Evolutionary conservation across 2,888 invertebrate genomes (phyloP), one percentile per base, ranked within the genome.

Genomic region (Drosophila antonietae): DNA sequence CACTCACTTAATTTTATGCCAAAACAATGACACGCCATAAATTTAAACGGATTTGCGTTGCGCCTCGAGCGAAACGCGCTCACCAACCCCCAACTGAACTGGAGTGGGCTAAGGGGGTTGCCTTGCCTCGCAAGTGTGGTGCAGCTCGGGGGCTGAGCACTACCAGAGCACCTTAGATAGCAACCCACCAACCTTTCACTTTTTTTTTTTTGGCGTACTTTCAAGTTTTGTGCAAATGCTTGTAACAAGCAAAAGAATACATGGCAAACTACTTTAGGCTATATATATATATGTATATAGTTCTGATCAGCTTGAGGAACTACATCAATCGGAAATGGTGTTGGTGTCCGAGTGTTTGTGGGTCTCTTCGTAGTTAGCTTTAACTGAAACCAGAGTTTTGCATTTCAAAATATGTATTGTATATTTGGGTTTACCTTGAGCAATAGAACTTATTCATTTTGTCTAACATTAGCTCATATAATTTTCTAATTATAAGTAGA

Each of bases 1-100:
- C 75, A 85, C 90, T 88, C 87, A 89, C 88, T 89, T 85, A 89
- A 89, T 88, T 88, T 86, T 79, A 89, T 89, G 84, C 84, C 86
- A 90, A 86, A 86, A 89, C 86, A 86, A 86, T 86, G 86, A 86
- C 88, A 86, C 88, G 81, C 84, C 90, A 86, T 86, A 89, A 86
- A 86, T 86, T 86, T 89, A 77, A 89, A 86, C 90, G 90, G 86
- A 86, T 86, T 86, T 86, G 81, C 72, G 72, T 70, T 85, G 73
- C 73, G 88, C 88, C 84, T 73, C 79, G 67, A 73, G 84, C 76
- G 61, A 73, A 76, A 53, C 67, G 68, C 63, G 80, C 56, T 63
- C 28, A 39, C 53, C 73, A 63, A 68, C 80, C 77, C 77, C 53
- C 68, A 23, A 51, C 59, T 28, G 63, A 37, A 39, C 49, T n/a